A percentile compares a stretch with the other conserved stretches of the same genome.
phyloP scores from a whole-genome alignment of 2,797 vertebrate genomes.

The Platalea minor region DNA sequence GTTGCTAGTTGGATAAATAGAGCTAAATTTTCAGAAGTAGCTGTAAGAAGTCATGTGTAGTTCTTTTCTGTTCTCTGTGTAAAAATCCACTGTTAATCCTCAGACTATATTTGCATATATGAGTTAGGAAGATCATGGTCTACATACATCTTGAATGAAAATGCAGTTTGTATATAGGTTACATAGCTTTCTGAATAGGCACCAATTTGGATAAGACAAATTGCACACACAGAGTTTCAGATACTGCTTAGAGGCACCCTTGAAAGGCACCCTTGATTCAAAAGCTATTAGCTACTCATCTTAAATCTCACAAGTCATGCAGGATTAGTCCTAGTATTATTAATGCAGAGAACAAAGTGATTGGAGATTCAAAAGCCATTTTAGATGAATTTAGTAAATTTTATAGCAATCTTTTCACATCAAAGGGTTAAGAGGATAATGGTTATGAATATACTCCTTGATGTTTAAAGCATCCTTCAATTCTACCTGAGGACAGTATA shows the following conservation, averaged over 20 bases:
- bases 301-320: constrained; percentile 72
- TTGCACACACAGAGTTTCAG: constrained; percentile 48
- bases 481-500: constrained; percentile 64
- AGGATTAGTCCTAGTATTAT: constrained; percentile 71
- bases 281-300: constrained; percentile 72
- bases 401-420: constrained; percentile 70
- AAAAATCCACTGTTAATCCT: constrained; percentile 42
- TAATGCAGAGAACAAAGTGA: constrained; percentile 74
- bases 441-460: constrained; percentile 67
- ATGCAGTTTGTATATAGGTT: constrained; percentile 49
- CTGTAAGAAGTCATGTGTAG: not conserved
- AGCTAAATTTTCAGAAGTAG: not conserved
- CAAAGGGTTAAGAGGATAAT: constrained; percentile 75
- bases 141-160: constrained; percentile 41
- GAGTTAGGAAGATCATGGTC: constrained; percentile 7
- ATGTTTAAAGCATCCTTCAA: constrained; percentile 67
- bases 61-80: not conserved
- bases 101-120: constrained; percentile 51
- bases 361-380: constrained; percentile 66
- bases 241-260: constrained; percentile 59
- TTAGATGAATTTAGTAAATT: constrained; percentile 73
- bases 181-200: constrained; percentile 41
- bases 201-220: constrained; percentile 66
- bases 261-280: constrained; percentile 67
- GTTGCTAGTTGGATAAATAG: not conserved